A percentile compares a stretch with the other conserved stretches of the same genome.
phyloP scores from a whole-genome alignment of 1,140 invertebrate genomes.

The Drosophila azteca region DNA sequence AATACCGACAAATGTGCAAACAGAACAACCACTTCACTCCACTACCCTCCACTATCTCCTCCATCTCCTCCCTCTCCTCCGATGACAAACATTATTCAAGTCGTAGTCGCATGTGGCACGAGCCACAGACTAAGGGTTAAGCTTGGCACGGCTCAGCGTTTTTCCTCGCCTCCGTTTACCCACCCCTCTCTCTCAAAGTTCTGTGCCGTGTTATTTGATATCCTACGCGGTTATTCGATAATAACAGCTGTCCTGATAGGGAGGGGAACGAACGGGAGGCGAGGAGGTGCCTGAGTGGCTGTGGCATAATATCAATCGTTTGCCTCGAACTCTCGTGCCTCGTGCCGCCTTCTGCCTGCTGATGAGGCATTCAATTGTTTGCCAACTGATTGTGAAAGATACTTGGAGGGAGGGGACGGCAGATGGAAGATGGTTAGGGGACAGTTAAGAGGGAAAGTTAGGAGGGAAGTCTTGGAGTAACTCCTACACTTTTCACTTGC shows the following conservation, averaged over 20 bases:
- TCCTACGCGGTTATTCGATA: conserved; percentile 75
- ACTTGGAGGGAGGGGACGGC: too few species aligned
- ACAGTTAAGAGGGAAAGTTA: too few species aligned
- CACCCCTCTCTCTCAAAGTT: conserved; percentile 38
- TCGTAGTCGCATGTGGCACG: conserved; percentile 35
- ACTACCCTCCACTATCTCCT: background rate
- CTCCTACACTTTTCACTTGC: too few species aligned
- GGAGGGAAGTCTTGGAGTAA: too few species aligned
- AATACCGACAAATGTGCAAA: conserved; percentile 81
- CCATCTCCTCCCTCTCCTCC: background rate
- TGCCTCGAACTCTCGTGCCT: too few species aligned
- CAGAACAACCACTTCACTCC: conserved; percentile 17
- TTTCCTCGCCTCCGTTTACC: conserved; percentile 28
- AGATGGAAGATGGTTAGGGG: too few species aligned
- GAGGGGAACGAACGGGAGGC: background rate
- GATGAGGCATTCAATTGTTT: conserved; percentile 71
- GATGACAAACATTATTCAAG: conserved; percentile 63
- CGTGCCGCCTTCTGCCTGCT: conserved; percentile 39
- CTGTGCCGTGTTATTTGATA: conserved; percentile 74
- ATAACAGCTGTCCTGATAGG: conserved; percentile 62
- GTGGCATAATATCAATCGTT: conserved; percentile 62
- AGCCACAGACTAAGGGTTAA: too few species aligned
- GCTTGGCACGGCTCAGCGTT: conserved; percentile 45
- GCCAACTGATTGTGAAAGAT: conserved; percentile 62
- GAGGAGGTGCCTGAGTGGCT: conserved; percentile 10